phyloP scores from a whole-genome alignment of 2,113 vertebrate genomes.

The Petrocephalus zakoni region DNA sequence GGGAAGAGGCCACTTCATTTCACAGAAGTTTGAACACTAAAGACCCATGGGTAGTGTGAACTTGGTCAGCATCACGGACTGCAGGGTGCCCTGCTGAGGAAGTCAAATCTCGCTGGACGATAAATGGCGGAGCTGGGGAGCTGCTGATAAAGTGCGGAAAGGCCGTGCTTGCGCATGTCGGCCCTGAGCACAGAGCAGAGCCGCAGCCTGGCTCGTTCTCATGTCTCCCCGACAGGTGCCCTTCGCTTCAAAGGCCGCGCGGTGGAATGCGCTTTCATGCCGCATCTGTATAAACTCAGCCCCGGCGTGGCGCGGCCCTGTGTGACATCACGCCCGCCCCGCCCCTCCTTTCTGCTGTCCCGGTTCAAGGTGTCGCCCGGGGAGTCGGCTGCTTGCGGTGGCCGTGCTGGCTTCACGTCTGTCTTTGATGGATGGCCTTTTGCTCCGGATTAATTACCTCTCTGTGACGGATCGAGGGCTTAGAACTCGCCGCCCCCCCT shows the following conservation, averaged over 20 bases:
- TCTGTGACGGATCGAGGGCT: conserved; percentile 17
- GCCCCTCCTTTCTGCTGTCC: neutral
- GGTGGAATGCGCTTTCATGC: neutral
- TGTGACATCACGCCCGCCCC: conserved; percentile 19
- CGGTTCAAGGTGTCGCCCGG: neutral
- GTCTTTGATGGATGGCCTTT: conserved; percentile 61
- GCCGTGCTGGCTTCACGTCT: conserved; percentile 24
- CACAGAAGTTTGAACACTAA: neutral
- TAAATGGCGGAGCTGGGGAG: neutral
- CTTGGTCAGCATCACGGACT: neutral
- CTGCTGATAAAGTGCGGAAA: neutral
- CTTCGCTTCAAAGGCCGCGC: neutral
- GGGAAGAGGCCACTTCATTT: neutral
- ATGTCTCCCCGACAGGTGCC: neutral
- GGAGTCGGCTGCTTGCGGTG: neutral
- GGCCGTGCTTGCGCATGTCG: neutral
- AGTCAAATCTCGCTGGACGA: neutral
- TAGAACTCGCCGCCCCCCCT: neutral
- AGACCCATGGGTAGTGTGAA: neutral
- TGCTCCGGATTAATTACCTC: conserved; percentile 46
- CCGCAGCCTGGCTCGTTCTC: neutral
- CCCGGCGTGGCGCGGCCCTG: conserved; percentile 34
- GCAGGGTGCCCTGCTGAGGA: neutral
- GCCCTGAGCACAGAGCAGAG: neutral
- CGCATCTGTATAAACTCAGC: neutral